Percentiles rank a stretch among this genome's conserved stretches.
Conservation (phyloP, 2,113 vertebrate genomes). For the Actenoides lindsayi region DNA sequence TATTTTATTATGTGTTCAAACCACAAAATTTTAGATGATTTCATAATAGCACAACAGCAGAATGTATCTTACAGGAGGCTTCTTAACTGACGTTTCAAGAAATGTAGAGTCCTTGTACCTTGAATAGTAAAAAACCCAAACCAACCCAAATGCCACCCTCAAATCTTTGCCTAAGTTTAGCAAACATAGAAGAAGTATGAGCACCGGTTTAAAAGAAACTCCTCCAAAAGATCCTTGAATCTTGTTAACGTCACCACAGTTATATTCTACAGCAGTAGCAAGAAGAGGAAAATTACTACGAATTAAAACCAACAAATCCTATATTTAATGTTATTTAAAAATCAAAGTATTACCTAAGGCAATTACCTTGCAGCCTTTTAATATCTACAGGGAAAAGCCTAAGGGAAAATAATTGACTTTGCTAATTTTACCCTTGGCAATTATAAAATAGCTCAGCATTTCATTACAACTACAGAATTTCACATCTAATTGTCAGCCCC, state of each 20-base stretch:
- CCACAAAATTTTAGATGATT: not conserved
- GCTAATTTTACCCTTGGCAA: slow-evolving; percentile 84
- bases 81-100: slow-evolving; percentile 2
- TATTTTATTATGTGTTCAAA: slow-evolving; percentile 17
- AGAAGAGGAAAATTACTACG: slow-evolving; percentile 68
- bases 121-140: not conserved
- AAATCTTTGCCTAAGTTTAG: not conserved
- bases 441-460: slow-evolving; percentile 82
- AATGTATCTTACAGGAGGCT: not conserved
- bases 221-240: not conserved
- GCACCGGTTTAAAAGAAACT: slow-evolving; percentile 9
- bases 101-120: not conserved
- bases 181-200: not conserved
- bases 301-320: slow-evolving; percentile 75
- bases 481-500: slow-evolving; percentile 74
- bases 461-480: slow-evolving; percentile 73
- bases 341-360: slow-evolving; percentile 81
- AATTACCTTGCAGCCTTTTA: slow-evolving; percentile 79
- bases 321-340: slow-evolving; percentile 81
- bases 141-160: not conserved
- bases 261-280: slow-evolving; percentile 35
- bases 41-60: not conserved
- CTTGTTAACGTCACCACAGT: slow-evolving; percentile 14
- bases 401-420: slow-evolving; percentile 83
- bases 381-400: slow-evolving; percentile 82